Evolutionary conservation across 2,797 vertebrate genomes (phyloP), one percentile per base, ranked within the genome.

Genomic region (Lates japonicus): DNA sequence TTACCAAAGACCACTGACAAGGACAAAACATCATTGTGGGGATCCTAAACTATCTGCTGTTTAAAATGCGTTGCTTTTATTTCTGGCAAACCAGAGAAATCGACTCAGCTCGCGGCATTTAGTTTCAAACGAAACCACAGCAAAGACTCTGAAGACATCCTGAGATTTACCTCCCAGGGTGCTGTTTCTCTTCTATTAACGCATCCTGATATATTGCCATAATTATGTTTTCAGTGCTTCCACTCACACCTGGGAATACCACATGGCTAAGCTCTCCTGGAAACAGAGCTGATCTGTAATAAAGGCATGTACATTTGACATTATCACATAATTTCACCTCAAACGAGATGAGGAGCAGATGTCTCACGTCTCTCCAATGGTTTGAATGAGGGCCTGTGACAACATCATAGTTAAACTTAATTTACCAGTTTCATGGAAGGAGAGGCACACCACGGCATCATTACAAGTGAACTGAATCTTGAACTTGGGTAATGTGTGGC

Each of bases 371-470:
- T 70, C 37, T 19, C 25, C 25, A 10, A 49, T 78, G 52, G 51
- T 69, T 69, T 75, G 63, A 80, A 61, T 6, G n/a, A 48, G 33
- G 57, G 31, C 58, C 58, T 33, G 48, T 35, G 22, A 22, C 22
- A 52, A 72, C 22, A 63, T 74, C 1, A 7, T 33, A 49, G 2
- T 5, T 13, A 16, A 66, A 48, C 44, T 52, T 80, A 62, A 78
- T 86, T 59, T 16, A 58, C 46, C 29, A 19, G 42, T 63, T 82
- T 82, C 29, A 39, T 61, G 51, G 58, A 69, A 37, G 52, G 44
- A 31, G 64, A 78, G 54, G 14, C 54, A 48, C 49, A 46, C 19
- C 20, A 42, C 19, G 54, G 3, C 29, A 57, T 64, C 14, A 71
- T 74, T 71, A 44, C 33, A 63, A n/a, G 3, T 62, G 12, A 69